phyloP scores from a whole-genome alignment of 1,140 invertebrate species.

The Bilobella aurantiaca region DNA sequence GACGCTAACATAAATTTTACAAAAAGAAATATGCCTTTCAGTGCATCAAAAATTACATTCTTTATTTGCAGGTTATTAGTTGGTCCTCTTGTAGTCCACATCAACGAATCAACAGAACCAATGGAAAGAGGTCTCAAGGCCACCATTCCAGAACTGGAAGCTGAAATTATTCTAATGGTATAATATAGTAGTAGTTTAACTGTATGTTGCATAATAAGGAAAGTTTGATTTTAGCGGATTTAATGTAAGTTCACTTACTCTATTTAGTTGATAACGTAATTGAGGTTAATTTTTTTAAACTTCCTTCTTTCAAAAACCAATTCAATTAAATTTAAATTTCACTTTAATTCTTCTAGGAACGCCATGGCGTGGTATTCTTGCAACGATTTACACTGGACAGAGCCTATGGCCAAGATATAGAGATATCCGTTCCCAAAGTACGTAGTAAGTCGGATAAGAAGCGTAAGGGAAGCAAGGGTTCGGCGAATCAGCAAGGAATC shows the following conservation, averaged over 20 bases:
- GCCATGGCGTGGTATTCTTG: conserved; percentile 33
- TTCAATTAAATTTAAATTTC: background rate
- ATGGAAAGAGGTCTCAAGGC: conserved; percentile 28
- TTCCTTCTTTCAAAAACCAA: background rate
- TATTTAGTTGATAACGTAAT: background rate
- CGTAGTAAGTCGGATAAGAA: conserved; percentile 10
- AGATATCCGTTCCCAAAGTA: conserved; percentile 31
- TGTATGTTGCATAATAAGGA: background rate
- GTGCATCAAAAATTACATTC: too few species aligned
- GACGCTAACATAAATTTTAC: too few species aligned
- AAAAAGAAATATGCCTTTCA: too few species aligned
- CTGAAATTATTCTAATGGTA: conserved; percentile 31
- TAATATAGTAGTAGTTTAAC: background rate
- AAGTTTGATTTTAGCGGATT: background rate
- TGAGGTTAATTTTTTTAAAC: background rate
- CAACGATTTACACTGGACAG: conserved; percentile 32
- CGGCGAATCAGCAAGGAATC: background rate
- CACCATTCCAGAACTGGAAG: conserved; percentile 32
- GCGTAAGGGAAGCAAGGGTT: conserved; percentile 11
- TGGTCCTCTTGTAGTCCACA: conserved; percentile 26
- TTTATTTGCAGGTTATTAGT: conserved; percentile 24
- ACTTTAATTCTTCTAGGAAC: conserved; percentile 20
- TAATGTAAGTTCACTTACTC: background rate
- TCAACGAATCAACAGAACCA: conserved; percentile 31
- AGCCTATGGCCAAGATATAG: conserved; percentile 33